Percentiles rank a stretch among this genome's conserved stretches.
Evolutionary conservation across 2,113 vertebrate species (phyloP).

Genomic region (Carettochelys insculpta): DNA sequence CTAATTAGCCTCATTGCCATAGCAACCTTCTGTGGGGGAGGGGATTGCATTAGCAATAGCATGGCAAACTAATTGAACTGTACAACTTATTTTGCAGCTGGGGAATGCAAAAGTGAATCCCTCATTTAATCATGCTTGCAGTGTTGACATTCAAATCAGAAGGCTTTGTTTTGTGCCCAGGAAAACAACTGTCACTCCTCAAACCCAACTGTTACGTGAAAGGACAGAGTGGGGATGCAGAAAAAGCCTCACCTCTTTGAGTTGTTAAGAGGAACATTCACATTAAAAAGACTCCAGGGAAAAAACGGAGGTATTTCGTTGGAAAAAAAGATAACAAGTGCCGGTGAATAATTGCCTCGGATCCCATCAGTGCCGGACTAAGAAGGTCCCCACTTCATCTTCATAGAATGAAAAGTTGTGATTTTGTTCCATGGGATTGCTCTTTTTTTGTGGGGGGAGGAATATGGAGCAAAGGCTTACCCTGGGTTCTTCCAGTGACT

Average conservation of each 20-base stretch:
- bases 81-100: conserved; percentile 71
- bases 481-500: conserved; percentile 15
- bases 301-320: background rate
- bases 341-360: background rate
- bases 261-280: conserved; percentile 45
- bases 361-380: conserved; percentile 19
- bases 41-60: conserved; percentile 51
- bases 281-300: conserved; percentile 25
- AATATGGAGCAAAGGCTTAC: conserved; percentile 3
- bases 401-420: background rate
- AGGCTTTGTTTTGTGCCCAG: conserved; percentile 49
- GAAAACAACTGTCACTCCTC: conserved; percentile 64
- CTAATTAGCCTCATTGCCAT: conserved; percentile 52
- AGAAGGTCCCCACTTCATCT: conserved; percentile 12
- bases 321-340: background rate
- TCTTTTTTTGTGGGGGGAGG: background rate
- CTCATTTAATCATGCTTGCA: conserved; percentile 50
- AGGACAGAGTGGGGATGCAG: background rate
- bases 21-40: conserved; percentile 36
- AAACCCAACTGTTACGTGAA: conserved; percentile 52
- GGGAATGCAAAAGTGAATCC: conserved; percentile 66
- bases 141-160: conserved; percentile 75
- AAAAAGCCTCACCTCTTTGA: background rate
- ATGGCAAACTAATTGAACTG: conserved; percentile 52
- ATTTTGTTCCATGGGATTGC: conserved; percentile 21